Evolutionary conservation across 2,888 invertebrate species (phyloP).

Genomic region (Platerodrilus igneus): DNA sequence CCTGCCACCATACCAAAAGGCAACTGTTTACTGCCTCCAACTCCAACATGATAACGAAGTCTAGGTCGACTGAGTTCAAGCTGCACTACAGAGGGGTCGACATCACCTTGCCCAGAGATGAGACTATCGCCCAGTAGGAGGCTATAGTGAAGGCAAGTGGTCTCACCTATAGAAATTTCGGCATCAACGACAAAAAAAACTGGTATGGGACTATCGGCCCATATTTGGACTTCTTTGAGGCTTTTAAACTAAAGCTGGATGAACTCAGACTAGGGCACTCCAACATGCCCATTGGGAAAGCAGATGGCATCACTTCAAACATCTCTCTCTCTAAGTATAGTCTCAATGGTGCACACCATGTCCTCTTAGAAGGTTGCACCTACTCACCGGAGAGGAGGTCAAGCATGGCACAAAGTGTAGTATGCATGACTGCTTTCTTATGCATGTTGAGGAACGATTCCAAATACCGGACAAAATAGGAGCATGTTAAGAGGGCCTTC

Average conservation of each 20-base stretch:
- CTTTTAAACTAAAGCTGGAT: slow-evolving; percentile 10
- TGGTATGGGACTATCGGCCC: slow-evolving; percentile 24
- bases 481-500: slow-evolving; percentile 22
- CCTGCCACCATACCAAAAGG: slow-evolving; percentile 2
- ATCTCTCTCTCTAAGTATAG: slow-evolving; percentile 21
- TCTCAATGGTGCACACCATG: slow-evolving; percentile 21
- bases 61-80: background rate
- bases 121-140: too few species aligned
- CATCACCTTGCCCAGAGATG: too few species aligned
- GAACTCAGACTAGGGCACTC: slow-evolving; percentile 22
- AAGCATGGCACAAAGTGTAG: slow-evolving; percentile 29
- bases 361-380: slow-evolving; percentile 24
- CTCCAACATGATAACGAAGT: slow-evolving; percentile 1
- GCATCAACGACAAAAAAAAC: slow-evolving; percentile 10
- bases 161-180: slow-evolving; percentile 10
- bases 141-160: too few species aligned
- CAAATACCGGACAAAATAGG: slow-evolving; percentile 27
- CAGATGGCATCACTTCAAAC: slow-evolving; percentile 5
- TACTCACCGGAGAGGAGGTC: slow-evolving; percentile 26
- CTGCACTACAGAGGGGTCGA: background rate
- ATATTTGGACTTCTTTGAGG: slow-evolving; percentile 19
- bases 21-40: slow-evolving; percentile 9
- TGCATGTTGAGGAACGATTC: slow-evolving; percentile 17
- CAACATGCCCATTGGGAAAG: slow-evolving; percentile 21
- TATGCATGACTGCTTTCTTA: slow-evolving; percentile 26